Evolutionary conservation across 2,797 vertebrate species (phyloP).

Genomic region (Ambastaia sidthimunki): DNA sequence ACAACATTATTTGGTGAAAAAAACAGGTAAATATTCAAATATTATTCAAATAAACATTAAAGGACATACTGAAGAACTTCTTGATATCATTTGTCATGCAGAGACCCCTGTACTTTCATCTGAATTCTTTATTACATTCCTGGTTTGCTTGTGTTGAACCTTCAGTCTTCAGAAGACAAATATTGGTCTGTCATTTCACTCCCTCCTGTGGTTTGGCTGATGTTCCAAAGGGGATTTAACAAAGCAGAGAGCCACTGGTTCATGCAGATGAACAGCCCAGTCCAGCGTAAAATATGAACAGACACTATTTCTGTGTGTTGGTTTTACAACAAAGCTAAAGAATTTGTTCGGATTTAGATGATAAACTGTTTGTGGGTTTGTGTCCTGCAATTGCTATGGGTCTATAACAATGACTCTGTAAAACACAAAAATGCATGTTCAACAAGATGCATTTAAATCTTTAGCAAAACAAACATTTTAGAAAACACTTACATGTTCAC

Average conservation of each 20-base stretch:
- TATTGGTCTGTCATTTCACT: slow-evolving; percentile 7
- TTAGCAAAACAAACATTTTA: slow-evolving; percentile 3
- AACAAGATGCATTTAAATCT: not conserved
- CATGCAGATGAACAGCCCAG: slow-evolving; percentile 15
- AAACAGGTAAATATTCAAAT: not conserved
- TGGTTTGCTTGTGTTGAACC: not conserved
- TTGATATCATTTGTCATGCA: not conserved
- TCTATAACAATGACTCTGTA: not conserved
- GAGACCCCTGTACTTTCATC: not conserved
- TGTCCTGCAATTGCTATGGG: not conserved
- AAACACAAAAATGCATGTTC: slow-evolving; percentile 5
- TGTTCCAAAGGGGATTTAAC: slow-evolving; percentile 26
- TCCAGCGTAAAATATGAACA: slow-evolving; percentile 23
- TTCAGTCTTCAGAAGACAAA: slow-evolving; percentile 9
- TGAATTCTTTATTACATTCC: not conserved
- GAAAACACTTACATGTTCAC: not conserved
- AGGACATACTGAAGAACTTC: not conserved
- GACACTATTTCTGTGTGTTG: slow-evolving; percentile 18
- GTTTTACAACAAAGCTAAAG: slow-evolving; percentile 26
- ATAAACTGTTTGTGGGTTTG: slow-evolving; percentile 3
- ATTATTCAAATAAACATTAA: not conserved
- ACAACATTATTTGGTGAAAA: too few relatives aligned
- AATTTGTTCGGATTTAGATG: not conserved
- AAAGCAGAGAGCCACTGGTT: slow-evolving; percentile 20
- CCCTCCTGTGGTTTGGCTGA: slow-evolving; percentile 35